These are phyloP conservation scores for Cladopsammia gracilis DNA, from an alignment of 64 coral and sea anemone genomes.

Conservation along the genomic window DNA sequence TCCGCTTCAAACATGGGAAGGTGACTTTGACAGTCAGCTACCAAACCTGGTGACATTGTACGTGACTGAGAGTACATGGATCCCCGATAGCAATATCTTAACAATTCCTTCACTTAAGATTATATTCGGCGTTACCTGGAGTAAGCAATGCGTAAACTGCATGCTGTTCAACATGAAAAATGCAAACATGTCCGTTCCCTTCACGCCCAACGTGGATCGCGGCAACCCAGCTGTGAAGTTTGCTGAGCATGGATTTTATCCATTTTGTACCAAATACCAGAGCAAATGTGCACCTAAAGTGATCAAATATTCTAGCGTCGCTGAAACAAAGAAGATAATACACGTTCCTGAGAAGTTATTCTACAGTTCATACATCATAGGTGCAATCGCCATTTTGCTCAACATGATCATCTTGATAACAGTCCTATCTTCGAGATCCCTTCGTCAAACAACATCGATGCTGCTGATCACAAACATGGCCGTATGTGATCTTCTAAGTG, in stretches of 20 bases:
- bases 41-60: conserved; percentile 30
- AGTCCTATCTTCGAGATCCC: conserved; percentile 4
- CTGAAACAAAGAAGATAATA: background rate
- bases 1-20: conserved; percentile 36
- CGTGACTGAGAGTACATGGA: conserved; percentile 44
- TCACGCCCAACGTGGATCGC: background rate
- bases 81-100: conserved; percentile 45
- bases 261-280: background rate
- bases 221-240: background rate
- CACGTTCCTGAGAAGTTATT: conserved; percentile 45
- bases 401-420: conserved; percentile 51
- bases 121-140: conserved; percentile 53
- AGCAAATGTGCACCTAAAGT: background rate
- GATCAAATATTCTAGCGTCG: too few relatives aligned
- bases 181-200: background rate
- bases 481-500: conserved; percentile 34
- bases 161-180: background rate
- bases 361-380: conserved; percentile 44
- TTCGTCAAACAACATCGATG: conserved; percentile 64
- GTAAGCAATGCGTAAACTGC: conserved; percentile 43
- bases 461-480: conserved; percentile 67
- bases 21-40: conserved; percentile 23
- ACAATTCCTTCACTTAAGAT: background rate
- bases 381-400: conserved; percentile 22
- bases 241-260: conserved; percentile 12